Conservation (phyloP, 2,888 invertebrate species). For the Cephus rjabovi region DNA sequence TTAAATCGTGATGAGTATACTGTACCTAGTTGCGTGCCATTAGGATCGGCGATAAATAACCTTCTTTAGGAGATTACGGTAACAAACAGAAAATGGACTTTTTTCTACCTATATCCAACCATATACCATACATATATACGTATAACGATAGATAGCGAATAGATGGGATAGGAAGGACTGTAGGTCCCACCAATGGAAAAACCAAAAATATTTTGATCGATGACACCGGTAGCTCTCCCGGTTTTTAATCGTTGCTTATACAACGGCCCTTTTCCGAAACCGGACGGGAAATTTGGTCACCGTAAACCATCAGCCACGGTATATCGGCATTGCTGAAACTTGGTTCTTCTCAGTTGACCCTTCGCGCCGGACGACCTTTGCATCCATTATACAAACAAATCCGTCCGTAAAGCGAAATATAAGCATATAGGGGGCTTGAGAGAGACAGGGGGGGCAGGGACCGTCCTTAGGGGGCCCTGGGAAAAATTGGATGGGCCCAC, state of each 20-base stretch:
- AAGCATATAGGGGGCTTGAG: neutral
- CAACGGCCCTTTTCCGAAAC: conserved; percentile 32
- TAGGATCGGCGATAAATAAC: conserved; percentile 26
- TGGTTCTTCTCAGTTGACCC: conserved; percentile 14
- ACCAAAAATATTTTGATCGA: conserved; percentile 36
- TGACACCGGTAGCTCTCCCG: conserved; percentile 22
- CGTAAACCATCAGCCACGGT: neutral
- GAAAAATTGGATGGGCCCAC: conserved; percentile 41
- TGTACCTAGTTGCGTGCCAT: conserved; percentile 2
- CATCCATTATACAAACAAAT: conserved; percentile 12
- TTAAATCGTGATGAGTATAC: neutral
- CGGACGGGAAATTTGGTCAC: conserved; percentile 19
- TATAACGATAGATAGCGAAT: neutral
- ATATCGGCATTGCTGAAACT: conserved; percentile 5
- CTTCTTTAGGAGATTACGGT: conserved; percentile 25
- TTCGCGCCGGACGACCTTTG: neutral
- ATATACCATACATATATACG: too few species aligned
- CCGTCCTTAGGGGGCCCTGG: conserved; percentile 31
- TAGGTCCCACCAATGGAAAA: neutral
- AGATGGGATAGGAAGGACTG: neutral
- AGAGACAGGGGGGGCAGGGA: neutral
- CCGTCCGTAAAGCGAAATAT: conserved; percentile 9
- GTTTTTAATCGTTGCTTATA: conserved; percentile 7
- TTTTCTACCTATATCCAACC: neutral
- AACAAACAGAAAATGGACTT: neutral